phyloP scores from a whole-genome alignment of 2,797 vertebrate species.

The Chlorospingus flavigularis region DNA sequence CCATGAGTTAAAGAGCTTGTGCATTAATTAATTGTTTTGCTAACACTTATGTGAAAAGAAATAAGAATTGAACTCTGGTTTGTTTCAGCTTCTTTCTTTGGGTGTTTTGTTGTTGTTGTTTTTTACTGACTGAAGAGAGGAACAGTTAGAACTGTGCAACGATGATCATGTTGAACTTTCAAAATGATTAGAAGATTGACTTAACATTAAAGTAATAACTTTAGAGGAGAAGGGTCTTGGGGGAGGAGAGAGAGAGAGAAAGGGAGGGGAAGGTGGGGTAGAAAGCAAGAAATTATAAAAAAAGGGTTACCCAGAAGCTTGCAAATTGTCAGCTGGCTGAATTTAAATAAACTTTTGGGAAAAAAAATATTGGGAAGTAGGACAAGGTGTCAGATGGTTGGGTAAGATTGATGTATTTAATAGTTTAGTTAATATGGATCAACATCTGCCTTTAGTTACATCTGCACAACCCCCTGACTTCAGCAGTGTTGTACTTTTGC shows the following conservation, averaged over 20 bases:
- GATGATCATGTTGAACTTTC: neutral
- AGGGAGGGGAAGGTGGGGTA: neutral
- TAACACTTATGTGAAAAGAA: neutral
- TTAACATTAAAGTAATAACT: neutral
- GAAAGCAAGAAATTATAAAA: neutral
- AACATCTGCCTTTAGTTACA: constrained; percentile 65
- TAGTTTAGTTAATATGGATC: constrained; percentile 57
- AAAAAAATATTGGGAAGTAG: constrained; percentile 13
- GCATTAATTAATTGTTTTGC: neutral
- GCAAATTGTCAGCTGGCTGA: constrained; percentile 12
- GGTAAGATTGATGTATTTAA: constrained; percentile 54
- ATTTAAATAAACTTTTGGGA: constrained; percentile 39
- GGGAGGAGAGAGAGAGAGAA: neutral
- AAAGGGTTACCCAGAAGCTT: constrained; percentile 17
- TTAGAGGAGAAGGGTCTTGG: neutral
- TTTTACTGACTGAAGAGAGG: neutral
- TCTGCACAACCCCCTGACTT: constrained; percentile 32
- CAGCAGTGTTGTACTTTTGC: constrained; percentile 22
- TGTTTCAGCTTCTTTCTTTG: constrained; percentile 1
- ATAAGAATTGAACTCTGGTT: neutral
- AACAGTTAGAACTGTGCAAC: neutral
- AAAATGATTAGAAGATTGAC: neutral
- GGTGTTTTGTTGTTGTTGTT: neutral
- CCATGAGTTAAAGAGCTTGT: neutral
- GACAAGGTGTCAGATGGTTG: constrained; percentile 21